Base-by-base conservation (phyloP, 2,113 vertebrate genomes). In the Apteryx owenii region DNA sequence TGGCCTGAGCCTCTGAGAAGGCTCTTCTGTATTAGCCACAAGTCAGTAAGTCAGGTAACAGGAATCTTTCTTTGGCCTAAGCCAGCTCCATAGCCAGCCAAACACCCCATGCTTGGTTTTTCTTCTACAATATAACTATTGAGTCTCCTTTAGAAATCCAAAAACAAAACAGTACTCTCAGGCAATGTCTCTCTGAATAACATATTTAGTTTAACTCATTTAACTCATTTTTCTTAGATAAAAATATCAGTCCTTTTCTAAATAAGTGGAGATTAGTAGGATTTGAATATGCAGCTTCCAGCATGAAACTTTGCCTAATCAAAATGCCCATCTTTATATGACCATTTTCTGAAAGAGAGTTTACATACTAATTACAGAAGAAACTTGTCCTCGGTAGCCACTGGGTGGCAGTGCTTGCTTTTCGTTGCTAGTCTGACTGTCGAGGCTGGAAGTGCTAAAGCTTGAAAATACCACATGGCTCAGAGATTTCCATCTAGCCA, bases 371-470 rank as follows among this genome's bases (percentile, higher is more conserved):
- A 40, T 81, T n/a, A 31, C 40, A 28, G 22, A 29, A 12, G 51
- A 8, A 19, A 42, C 31, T 21, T 42, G 62, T 10, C 9, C 12
- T 44, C 14, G 5, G 26, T 25, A 3, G n/a, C 48, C 69, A 29
- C 81, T 7, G 56, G 81, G 81, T 16, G 64, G 86, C 92, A 77
- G 92, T 33, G 50, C 48, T 70, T 14, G 22, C 77, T 69, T 44
- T 33, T 20, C 48, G 7, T 40, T 21, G 12, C 61, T 3, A 31
- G 31, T 21, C 21, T 13, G 2, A 15, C 20, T 54, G 50, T 19
- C 26, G 26, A 15, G 12, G 26, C 17, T 1, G n/a, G n/a, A 5
- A 3, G 10, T 15, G 51, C 42, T 5, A 22, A 0, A 5, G 42
- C 60, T 31, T 5, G 46, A 5, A 33, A 3, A 26, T 10, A 9